A percentile compares a stretch with the other conserved stretches of the same genome.
These are phyloP conservation scores for Bergia puertoricense DNA, from an alignment of 92 coral and sea anemone species.

Conservation along the genomic window DNA sequence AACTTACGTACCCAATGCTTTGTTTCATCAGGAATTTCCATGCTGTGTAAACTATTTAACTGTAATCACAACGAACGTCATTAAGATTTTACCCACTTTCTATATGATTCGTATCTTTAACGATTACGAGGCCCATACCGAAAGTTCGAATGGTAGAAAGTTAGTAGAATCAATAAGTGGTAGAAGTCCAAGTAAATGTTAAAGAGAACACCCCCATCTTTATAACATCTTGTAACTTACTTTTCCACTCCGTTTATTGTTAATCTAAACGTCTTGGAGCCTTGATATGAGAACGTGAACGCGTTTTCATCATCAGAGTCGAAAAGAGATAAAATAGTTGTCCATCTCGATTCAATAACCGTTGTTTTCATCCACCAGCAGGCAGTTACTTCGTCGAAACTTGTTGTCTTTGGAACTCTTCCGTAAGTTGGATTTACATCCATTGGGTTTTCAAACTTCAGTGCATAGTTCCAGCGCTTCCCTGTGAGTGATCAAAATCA, in stretches of 20 bases:
- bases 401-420: conserved; percentile 36
- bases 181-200: no score
- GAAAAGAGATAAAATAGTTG: conserved; percentile 48
- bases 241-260: not conserved
- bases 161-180: no score
- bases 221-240: not conserved
- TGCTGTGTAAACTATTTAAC: not conserved
- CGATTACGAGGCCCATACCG: no score
- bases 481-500: not conserved
- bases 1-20: no score
- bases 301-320: conserved; percentile 21
- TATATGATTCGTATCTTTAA: no score
- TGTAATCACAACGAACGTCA: no score
- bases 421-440: conserved; percentile 14
- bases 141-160: no score
- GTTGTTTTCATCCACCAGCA: conserved; percentile 66
- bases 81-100: no score
- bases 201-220: not conserved
- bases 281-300: conserved; percentile 22
- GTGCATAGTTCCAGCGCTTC: conserved; percentile 27
- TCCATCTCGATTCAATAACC: conserved; percentile 32
- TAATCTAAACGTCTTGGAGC: not conserved
- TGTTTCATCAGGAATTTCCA: no score
- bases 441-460: not conserved
- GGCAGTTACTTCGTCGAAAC: conserved; percentile 36